Evolutionary conservation across 2,888 invertebrate genomes (phyloP).

Genomic region (Pemphredon lugubris): DNA sequence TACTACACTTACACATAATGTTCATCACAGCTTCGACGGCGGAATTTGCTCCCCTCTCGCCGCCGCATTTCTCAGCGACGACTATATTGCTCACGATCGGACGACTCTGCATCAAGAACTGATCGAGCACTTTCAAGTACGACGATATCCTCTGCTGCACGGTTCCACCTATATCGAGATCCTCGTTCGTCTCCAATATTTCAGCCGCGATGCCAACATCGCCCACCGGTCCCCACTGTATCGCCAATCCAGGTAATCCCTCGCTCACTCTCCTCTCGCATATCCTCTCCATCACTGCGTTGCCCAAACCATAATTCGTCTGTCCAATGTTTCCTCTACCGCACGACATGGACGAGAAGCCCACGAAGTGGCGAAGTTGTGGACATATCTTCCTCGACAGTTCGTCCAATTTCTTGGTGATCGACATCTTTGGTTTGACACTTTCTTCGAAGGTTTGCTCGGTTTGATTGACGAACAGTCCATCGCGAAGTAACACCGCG

Average conservation of each 20-base stretch:
- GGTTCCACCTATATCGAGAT: conserved; percentile 89
- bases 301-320: conserved; percentile 85
- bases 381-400: conserved; percentile 82
- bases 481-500: conserved; percentile 84
- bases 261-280: conserved; percentile 69
- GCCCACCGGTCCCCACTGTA: conserved; percentile 87
- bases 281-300: conserved; percentile 88
- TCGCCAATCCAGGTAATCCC: conserved; percentile 83
- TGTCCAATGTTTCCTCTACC: conserved; percentile 86
- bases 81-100: conserved; percentile 92
- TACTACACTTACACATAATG: conserved; percentile 81
- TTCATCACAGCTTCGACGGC: conserved; percentile 89
- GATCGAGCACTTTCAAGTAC: conserved; percentile 89
- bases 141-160: conserved; percentile 92
- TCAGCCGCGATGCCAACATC: conserved; percentile 91
- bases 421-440: conserved; percentile 83
- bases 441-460: conserved; percentile 82
- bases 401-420: conserved; percentile 83
- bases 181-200: conserved; percentile 86
- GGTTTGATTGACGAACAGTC: conserved; percentile 83
- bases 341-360: conserved; percentile 85
- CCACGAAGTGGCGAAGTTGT: conserved; percentile 83
- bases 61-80: conserved; percentile 90
- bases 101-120: conserved; percentile 85
- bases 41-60: conserved; percentile 84